Evolutionary conservation across 2,888 invertebrate genomes (phyloP), one percentile per base, ranked within the genome.

Genomic region (Conops quadrifasciatus): DNA sequence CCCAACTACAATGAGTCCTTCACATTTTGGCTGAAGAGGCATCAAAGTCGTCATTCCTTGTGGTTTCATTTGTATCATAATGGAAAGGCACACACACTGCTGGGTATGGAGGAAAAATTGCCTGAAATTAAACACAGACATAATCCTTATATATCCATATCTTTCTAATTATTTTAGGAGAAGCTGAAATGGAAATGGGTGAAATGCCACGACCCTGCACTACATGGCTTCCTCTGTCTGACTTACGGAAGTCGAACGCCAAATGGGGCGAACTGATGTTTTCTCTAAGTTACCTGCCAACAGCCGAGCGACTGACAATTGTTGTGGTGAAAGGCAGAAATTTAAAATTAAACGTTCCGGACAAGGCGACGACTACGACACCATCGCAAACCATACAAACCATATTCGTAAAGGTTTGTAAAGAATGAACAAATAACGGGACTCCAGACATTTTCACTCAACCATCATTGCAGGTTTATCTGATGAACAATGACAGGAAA

Each of bases 211-310:
- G 90, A 49, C 91, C 93, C 0, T 89, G 91, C 62, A 92, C 92
- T 66, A 92, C 92, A n/a, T 94, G 93, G 93, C 88, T 94, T 71
- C 90, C 92, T 1, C 87, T 94, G 2, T 89, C 91, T 0, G 93
- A 93, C 80, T 91, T 92, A 11, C 90, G 91, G 76, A 91, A 91
- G 71, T 83, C 82, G 89, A 89, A 89, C 26, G 89, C 91, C 5
- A 91, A 91, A 80, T 90, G 91, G 80, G 94, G 94, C 9, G 94
- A 94, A 82, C 87, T 94, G 24, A 90, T 94, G 91, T 93, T 94
- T 83, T 94, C 94, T 0, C 83, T 94, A 64, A 93, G 92, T 80
- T 94, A 94, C 81, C 87, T 94, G 74, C 94, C 94, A 21, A 94
- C 94, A 3, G 94, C 94, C 11, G 93, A 94, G 83, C 88, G 94